Percentiles rank a stretch among this genome's conserved stretches.
Evolutionary conservation across 2,888 invertebrate genomes (phyloP).

Genomic region (Leucania comma): DNA sequence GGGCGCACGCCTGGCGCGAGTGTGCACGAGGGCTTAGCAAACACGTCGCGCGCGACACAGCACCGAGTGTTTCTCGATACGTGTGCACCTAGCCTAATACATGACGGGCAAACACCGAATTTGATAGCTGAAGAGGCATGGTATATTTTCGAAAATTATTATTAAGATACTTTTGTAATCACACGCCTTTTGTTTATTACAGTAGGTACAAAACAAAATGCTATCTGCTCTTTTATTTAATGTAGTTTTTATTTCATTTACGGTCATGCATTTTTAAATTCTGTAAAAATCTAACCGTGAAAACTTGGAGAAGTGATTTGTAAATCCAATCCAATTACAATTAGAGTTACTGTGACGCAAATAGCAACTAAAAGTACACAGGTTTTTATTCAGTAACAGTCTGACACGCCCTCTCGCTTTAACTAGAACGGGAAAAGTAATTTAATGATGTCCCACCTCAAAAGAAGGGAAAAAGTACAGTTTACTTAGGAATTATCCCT

Average conservation of each 20-base stretch:
- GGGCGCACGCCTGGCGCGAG: constrained; percentile 61
- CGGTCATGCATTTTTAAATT: not conserved
- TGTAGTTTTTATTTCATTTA: not conserved
- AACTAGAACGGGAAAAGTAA: no score
- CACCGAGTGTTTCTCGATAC: constrained; percentile 63
- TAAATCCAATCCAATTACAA: no score
- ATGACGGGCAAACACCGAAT: constrained; percentile 56
- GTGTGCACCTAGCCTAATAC: constrained; percentile 57
- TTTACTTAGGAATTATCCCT: no score
- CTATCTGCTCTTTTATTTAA: not conserved
- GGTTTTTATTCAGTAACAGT: no score
- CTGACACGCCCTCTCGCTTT: no score
- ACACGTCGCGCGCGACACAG: constrained; percentile 61
- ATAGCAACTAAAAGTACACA: no score
- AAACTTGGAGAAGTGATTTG: no score
- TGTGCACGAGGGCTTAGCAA: constrained; percentile 69
- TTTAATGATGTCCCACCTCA: no score
- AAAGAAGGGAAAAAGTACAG: no score
- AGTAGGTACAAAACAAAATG: no score
- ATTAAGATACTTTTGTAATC: not conserved
- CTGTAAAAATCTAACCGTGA: no score
- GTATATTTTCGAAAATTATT: constrained; percentile 29
- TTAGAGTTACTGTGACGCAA: no score
- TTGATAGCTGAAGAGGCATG: constrained; percentile 39
- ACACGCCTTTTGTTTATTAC: not conserved